phyloP scores from a whole-genome alignment of 1,140 invertebrate genomes.

The Venturia canescens region DNA sequence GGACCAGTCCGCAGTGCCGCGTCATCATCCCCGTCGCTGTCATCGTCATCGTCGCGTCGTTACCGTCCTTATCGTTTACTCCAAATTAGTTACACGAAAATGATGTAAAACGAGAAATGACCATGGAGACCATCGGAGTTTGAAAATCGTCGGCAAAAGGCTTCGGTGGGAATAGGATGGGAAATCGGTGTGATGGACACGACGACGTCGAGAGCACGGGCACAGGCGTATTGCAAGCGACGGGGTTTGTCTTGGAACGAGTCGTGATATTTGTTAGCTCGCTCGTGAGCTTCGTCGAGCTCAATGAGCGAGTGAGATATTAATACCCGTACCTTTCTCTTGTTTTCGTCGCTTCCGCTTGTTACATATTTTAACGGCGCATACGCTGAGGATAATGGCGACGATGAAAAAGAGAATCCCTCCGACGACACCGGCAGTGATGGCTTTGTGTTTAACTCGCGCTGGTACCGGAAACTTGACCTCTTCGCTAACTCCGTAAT shows the following conservation, averaged over 20 bases:
- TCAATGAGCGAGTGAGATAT: neutral
- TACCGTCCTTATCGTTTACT: neutral
- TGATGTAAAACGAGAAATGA: neutral
- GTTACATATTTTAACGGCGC: constrained; percentile 98
- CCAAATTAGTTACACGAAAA: neutral
- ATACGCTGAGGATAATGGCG: constrained; percentile 96
- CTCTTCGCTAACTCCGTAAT: constrained; percentile 89
- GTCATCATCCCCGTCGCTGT: constrained; percentile 46
- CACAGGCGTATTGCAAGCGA: constrained; percentile 55
- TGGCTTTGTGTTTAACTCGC: constrained; percentile 93
- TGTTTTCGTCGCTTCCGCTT: constrained; percentile 96
- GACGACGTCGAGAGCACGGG: constrained; percentile 60
- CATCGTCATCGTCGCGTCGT: too few species aligned
- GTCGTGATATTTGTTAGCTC: constrained; percentile 33
- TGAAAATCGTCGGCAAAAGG: too few species aligned
- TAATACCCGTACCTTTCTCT: constrained; percentile 88
- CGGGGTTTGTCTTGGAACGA: constrained; percentile 8
- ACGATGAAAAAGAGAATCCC: constrained; percentile 97
- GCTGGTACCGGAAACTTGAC: constrained; percentile 92
- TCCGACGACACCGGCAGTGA: constrained; percentile 94
- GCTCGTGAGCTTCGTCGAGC: neutral
- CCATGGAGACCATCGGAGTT: too few species aligned
- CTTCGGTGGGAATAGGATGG: too few species aligned
- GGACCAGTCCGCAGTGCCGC: constrained; percentile 58
- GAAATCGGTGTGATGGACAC: neutral